A percentile compares a stretch with the other conserved stretches of the same genome.
Evolutionary conservation across 2,113 vertebrate species (phyloP).

Genomic region (Laticauda colubrina): DNA sequence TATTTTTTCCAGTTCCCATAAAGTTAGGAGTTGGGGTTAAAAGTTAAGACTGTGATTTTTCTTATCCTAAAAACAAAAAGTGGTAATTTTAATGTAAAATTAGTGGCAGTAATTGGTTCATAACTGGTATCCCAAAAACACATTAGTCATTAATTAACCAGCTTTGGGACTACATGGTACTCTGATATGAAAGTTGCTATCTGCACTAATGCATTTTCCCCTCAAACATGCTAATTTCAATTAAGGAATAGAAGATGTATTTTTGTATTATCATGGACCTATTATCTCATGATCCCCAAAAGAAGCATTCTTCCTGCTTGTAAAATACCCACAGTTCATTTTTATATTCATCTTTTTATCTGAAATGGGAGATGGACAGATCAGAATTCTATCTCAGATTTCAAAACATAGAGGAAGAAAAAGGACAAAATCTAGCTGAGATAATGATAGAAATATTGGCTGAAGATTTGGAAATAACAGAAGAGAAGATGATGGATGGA

Average conservation of each 20-base stretch:
- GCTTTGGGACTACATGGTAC: constrained; percentile 22
- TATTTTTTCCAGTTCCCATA: constrained; percentile 51
- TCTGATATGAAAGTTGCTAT: background rate
- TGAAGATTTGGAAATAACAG: too few relatives aligned
- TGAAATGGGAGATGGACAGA: too few relatives aligned
- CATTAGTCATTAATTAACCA: constrained; percentile 35
- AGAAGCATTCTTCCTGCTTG: background rate
- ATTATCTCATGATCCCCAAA: background rate
- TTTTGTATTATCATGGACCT: background rate
- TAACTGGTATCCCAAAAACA: constrained; percentile 31
- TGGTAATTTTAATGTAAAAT: constrained; percentile 36
- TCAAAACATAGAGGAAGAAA: too few relatives aligned
- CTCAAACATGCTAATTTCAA: background rate
- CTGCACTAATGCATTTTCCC: background rate
- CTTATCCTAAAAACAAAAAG: constrained; percentile 54
- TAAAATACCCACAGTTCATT: background rate
- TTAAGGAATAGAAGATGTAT: background rate
- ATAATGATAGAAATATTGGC: too few relatives aligned
- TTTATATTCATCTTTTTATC: background rate
- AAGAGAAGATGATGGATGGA: too few relatives aligned
- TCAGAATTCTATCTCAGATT: too few relatives aligned
- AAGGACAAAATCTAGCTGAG: too few relatives aligned
- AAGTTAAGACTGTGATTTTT: constrained; percentile 7
- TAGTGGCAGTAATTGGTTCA: constrained; percentile 14
- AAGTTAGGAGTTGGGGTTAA: constrained; percentile 16